phyloP scores from a whole-genome alignment of 2,113 vertebrate species.

The Rhinolophus ferrumequinum region DNA sequence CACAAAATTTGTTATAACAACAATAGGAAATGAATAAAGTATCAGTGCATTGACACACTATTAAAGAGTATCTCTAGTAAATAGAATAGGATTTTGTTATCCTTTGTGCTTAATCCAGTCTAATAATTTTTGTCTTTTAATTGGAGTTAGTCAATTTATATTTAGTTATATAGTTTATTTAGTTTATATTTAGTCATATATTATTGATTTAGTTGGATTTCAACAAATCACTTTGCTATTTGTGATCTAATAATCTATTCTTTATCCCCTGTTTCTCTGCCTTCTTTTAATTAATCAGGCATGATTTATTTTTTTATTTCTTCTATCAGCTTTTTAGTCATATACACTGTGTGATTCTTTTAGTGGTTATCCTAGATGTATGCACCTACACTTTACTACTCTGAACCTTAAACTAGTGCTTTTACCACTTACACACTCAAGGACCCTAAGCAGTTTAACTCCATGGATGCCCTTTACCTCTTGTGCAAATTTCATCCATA shows the following conservation, averaged over 20 bases:
- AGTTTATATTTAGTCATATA: not conserved
- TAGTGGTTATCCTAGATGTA: not conserved
- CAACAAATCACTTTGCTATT: not conserved
- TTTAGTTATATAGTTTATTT: too few relatives aligned
- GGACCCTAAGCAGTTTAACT: not conserved
- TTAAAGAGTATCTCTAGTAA: not conserved
- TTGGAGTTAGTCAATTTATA: not conserved
- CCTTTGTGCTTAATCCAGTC: not conserved
- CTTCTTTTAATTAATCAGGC: not conserved
- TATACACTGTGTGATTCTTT: not conserved
- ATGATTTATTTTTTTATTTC: not conserved
- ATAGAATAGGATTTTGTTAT: not conserved
- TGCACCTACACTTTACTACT: not conserved
- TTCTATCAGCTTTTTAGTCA: not conserved
- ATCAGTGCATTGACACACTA: not conserved
- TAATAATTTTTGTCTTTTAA: not conserved
- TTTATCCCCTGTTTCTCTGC: not conserved
- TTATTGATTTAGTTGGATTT: not conserved
- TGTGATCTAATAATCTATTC: not conserved
- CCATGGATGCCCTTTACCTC: not conserved
- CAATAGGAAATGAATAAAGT: not conserved
- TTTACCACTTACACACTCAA: not conserved
- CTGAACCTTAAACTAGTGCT: not conserved
- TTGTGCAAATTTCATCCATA: not conserved
- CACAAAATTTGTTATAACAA: not conserved